phyloP scores from a whole-genome alignment of 2,113 vertebrate species.

The Gorilla gorilla region DNA sequence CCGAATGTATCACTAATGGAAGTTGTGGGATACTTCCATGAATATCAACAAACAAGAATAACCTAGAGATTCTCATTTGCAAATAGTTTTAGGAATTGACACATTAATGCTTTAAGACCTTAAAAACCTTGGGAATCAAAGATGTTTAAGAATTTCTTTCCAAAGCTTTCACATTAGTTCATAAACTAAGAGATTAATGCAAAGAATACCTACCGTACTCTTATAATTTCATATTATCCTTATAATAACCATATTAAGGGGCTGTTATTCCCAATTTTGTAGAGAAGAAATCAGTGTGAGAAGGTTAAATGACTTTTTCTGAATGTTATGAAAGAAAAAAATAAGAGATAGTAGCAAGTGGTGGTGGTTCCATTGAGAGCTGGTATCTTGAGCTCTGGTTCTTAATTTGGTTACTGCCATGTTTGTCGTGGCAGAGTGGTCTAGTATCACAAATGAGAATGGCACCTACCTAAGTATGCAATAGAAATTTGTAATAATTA shows the following conservation, averaged over 20 bases:
- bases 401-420: background rate
- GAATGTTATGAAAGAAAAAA: background rate
- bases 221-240: slow-evolving; percentile 26
- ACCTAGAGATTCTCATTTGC: background rate
- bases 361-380: background rate
- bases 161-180: background rate
- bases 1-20: background rate
- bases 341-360: background rate
- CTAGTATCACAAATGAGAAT: background rate
- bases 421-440: background rate
- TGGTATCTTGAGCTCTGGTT: background rate
- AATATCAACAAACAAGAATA: background rate
- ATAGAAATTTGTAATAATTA: background rate
- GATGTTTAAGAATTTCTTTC: slow-evolving; percentile 20
- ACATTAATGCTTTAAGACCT: background rate
- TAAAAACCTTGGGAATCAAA: background rate
- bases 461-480: background rate
- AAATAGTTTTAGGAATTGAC: background rate
- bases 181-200: background rate
- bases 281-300: background rate
- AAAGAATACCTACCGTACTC: background rate
- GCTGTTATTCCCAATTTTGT: background rate
- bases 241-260: background rate
- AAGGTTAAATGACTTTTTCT: background rate
- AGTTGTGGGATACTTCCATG: background rate